A percentile compares a stretch with the other conserved stretches of the same genome.
phyloP scores from a whole-genome alignment of 1,140 invertebrate genomes.

The Panulirus ornatus region DNA sequence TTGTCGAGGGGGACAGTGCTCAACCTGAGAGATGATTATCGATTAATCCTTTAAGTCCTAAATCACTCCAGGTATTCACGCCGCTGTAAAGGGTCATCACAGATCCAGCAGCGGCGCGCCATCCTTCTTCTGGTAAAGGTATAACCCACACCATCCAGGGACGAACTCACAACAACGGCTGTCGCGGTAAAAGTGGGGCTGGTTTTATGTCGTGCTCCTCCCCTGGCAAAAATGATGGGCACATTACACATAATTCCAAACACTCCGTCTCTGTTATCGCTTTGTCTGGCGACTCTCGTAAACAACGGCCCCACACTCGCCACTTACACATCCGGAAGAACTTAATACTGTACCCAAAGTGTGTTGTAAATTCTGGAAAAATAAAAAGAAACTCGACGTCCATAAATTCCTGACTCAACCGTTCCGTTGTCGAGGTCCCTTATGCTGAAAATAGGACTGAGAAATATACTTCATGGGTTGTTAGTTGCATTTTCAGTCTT shows the following conservation, averaged over 20 bases:
- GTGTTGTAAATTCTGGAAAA: background rate
- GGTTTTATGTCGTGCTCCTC: background rate
- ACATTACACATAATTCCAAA: conserved; percentile 5
- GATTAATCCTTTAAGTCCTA: no score
- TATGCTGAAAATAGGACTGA: background rate
- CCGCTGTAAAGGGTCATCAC: no score
- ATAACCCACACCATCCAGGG: no score
- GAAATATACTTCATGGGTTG: no score
- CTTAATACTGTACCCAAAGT: background rate
- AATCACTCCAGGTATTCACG: no score
- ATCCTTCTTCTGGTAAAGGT: no score
- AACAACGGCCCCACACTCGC: background rate
- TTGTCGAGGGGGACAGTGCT: no score
- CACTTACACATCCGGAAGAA: background rate
- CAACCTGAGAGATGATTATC: no score
- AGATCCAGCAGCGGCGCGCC: no score
- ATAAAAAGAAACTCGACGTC: background rate
- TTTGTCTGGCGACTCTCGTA: background rate
- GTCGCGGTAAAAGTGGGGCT: background rate
- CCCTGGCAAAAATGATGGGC: background rate
- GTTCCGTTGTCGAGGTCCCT: background rate
- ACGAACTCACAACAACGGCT: background rate
- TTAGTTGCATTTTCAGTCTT: no score
- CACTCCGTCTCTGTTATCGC: background rate
- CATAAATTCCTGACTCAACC: background rate